Evolutionary conservation across 2,888 invertebrate species (phyloP), one percentile per base, ranked within the genome.

Genomic region (Drosophila anceps): DNA sequence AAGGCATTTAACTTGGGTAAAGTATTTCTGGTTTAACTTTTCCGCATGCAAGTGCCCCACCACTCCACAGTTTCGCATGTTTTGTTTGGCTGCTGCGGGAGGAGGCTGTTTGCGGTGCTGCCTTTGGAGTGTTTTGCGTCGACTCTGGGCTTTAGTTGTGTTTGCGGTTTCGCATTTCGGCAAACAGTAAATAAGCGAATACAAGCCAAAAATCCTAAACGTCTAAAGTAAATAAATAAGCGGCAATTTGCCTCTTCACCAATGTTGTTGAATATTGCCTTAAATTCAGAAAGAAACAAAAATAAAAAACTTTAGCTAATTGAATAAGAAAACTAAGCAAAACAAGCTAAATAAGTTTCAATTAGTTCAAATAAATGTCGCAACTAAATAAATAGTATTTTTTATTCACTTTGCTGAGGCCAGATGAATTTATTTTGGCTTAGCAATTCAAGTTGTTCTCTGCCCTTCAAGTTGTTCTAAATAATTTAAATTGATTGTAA

Each of bases 91-190:
- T 51, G 33, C 24, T 37, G 54, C 4, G 6, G 33, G 50, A 29
- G 35, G 8, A 39, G 18, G 29, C 51, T 13, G 44, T 10, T 10
- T 43, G 58, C n/a, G 35, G 51, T 31, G 64, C 13, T 35, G 51
- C 39, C 61, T 48, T 58, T 69, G 48, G 71, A 71, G 71, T 72
- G 69, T 58, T 39, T 46, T 57, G 51, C 53, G 55, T 46, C 37
- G 46, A n/a, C 54, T 53, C 57, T 44, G 29, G 62, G 61, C 46
- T 55, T 66, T 71, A 72, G 81, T 76, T 81, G 81, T 87, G 75
- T 80, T 87, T 84, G 85, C 63, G 84, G 84, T 87, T 76, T 87
- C 88, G 63, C 81, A 82, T 88, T 84, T 85, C 86, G 72, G 70
- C 77, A 77, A 85, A 83, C 84, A 81, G 75, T 87, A 84, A 88